A percentile compares a stretch with the other conserved stretches of the same genome.
phyloP scores from a whole-genome alignment of 2,888 invertebrate species.

The Alviniconcha strummeri region DNA sequence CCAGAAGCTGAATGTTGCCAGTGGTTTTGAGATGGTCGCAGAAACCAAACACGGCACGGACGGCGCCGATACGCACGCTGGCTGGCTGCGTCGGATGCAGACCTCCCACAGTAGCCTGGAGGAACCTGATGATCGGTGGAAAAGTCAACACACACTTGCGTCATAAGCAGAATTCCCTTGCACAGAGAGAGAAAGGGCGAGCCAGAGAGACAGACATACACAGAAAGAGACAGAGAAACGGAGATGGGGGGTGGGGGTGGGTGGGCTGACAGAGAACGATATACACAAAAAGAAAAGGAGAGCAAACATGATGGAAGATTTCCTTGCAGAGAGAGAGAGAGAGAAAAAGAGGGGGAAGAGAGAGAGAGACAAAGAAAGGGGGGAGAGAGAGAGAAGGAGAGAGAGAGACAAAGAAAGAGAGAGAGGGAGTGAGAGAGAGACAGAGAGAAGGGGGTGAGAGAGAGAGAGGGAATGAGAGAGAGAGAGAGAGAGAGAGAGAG shows the following conservation, averaged over 20 bases:
- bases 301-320: too few species aligned
- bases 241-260: too few species aligned
- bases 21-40: constrained; percentile 76
- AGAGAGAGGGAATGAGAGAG: too few species aligned
- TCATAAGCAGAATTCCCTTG: not conserved
- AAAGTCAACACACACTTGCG: not conserved
- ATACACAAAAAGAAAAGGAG: too few species aligned
- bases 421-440: not conserved
- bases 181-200: too few species aligned
- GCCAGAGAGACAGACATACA: too few species aligned
- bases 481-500: too few species aligned
- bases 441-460: not conserved
- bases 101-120: constrained; percentile 78
- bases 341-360: not conserved
- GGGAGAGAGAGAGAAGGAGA: not conserved
- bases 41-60: constrained; percentile 76
- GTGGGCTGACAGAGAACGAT: too few species aligned
- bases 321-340: not conserved
- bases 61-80: constrained; percentile 78
- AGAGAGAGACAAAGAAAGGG: not conserved
- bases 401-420: not conserved
- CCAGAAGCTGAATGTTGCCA: constrained; percentile 73
- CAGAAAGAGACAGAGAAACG: too few species aligned
- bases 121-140: constrained; percentile 67
- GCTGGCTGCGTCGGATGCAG: constrained; percentile 77